Evolutionary conservation across 2,888 invertebrate genomes (phyloP).

Genomic region (Lasiommata megera): DNA sequence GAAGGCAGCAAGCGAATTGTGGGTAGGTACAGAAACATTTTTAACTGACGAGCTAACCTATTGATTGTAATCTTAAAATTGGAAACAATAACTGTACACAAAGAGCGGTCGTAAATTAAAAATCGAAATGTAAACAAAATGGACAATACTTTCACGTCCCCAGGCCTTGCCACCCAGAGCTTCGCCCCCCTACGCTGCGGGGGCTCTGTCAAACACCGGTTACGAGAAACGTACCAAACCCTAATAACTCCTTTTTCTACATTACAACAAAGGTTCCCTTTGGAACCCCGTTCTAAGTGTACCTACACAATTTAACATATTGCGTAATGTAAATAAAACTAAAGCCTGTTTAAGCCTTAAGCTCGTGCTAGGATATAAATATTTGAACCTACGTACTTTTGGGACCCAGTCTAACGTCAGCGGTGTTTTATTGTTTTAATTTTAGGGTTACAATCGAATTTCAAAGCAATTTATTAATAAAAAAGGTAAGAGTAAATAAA

Average conservation of each 20-base stretch:
- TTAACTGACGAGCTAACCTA: background rate
- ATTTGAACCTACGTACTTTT: too few relatives aligned
- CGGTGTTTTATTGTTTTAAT: too few relatives aligned
- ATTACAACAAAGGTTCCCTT: background rate
- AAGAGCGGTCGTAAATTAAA: conserved; percentile 2
- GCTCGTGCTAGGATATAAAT: too few relatives aligned
- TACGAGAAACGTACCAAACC: background rate
- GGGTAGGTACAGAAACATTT: background rate
- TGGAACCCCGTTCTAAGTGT: too few relatives aligned
- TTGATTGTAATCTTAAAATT: background rate
- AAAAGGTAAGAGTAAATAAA: conserved; percentile 36
- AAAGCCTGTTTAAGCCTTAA: too few relatives aligned
- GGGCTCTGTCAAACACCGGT: background rate
- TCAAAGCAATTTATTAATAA: conserved; percentile 34
- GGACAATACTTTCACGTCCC: conserved; percentile 2
- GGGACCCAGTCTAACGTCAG: too few relatives aligned
- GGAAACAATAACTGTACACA: background rate
- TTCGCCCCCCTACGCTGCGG: background rate
- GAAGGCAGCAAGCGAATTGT: too few relatives aligned
- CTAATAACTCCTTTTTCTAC: background rate
- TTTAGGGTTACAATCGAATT: too few relatives aligned
- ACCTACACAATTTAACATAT: too few relatives aligned
- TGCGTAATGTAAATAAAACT: too few relatives aligned
- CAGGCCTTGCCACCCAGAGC: background rate
- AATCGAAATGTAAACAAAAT: conserved; percentile 4